Evolutionary conservation across 2,888 invertebrate genomes (phyloP).

Genomic region (Rhagium mordax): DNA sequence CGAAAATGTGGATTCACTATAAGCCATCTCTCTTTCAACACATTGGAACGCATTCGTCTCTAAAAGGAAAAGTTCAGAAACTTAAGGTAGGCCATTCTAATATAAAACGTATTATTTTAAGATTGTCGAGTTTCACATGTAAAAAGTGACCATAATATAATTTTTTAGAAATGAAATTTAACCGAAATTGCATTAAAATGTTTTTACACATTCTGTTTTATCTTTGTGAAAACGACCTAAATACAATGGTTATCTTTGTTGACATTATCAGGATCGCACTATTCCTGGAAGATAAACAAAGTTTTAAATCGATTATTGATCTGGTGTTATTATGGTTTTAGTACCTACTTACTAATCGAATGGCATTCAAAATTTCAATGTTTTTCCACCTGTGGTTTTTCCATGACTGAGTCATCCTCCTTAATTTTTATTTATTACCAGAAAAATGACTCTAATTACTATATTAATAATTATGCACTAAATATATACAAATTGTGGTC

Average conservation of each 20-base stretch:
- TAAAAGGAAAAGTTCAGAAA: constrained; percentile 97
- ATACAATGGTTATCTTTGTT: not conserved
- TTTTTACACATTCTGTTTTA: not conserved
- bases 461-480: too few species aligned
- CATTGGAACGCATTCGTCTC: constrained; percentile 93
- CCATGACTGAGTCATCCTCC: too few species aligned
- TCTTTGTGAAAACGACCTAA: not conserved
- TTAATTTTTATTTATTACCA: too few species aligned
- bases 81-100: constrained; percentile 78
- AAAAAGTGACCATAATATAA: not conserved
- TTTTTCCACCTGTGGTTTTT: too few species aligned
- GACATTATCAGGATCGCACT: not conserved
- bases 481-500: too few species aligned
- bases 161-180: not conserved
- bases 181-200: not conserved
- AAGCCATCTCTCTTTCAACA: constrained; percentile 96
- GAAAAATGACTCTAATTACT: too few species aligned
- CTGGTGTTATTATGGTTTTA: not conserved
- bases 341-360: not conserved
- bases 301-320: not conserved
- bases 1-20: constrained; percentile 86
- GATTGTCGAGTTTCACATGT: not conserved
- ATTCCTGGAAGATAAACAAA: not conserved
- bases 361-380: too few species aligned
- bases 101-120: not conserved